These are phyloP conservation scores for Papilio demoleus DNA, from an alignment of 2,888 invertebrate genomes.

Conservation along the genomic window DNA sequence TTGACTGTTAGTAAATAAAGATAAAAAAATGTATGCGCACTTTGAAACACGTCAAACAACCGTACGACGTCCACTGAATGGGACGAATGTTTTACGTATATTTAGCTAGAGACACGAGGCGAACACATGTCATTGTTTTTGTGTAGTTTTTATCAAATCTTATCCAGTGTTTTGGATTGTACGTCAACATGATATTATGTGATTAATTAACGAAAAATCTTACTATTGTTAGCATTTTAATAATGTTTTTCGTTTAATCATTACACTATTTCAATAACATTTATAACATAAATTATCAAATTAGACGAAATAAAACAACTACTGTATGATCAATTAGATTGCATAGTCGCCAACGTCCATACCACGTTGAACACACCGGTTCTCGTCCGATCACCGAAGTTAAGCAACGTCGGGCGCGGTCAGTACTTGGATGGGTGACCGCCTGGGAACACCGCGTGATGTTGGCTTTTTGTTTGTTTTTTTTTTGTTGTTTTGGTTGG, in stretches of 20 bases:
- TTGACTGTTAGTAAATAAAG: background rate
- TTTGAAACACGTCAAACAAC: no score
- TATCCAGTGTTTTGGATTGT: no score
- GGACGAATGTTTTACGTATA: background rate
- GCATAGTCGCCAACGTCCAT: conserved; percentile 52
- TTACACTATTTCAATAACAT: no score
- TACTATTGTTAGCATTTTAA: no score
- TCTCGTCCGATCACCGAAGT: conserved; percentile 59
- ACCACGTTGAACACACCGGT: conserved; percentile 57
- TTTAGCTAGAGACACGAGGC: background rate
- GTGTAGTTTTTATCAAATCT: background rate
- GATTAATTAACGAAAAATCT: no score
- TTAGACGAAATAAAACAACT: background rate
- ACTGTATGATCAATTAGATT: background rate
- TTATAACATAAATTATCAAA: no score
- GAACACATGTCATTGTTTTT: background rate
- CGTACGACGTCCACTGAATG: background rate
- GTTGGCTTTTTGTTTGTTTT: conserved; percentile 12
- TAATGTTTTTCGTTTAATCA: no score
- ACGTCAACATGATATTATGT: no score
- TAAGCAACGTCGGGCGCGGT: conserved; percentile 47
- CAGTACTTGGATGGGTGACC: conserved; percentile 51
- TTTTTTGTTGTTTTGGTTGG: background rate
- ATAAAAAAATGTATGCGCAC: background rate
- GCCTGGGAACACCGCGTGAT: conserved; percentile 48